Percentiles rank a stretch among this genome's conserved stretches.
Evolutionary conservation across 1,140 invertebrate genomes (phyloP).

Genomic region (Hesperophylax magnus): DNA sequence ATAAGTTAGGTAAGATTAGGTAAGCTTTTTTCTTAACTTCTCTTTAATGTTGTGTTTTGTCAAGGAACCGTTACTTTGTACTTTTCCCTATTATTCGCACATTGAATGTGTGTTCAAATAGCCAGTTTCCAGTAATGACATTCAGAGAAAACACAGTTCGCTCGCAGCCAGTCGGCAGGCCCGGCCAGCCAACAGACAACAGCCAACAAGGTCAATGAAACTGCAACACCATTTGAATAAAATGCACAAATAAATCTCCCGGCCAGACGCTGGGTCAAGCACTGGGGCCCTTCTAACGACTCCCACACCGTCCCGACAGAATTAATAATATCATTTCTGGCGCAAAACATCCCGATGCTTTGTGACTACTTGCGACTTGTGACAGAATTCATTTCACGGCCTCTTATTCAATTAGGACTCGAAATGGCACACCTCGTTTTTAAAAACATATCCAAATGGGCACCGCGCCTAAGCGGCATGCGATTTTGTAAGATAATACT

Average conservation of each 20-base stretch:
- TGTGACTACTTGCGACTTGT: not conserved
- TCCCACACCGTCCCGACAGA: not conserved
- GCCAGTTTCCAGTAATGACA: not conserved
- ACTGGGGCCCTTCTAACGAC: not conserved
- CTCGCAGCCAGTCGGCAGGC: not conserved
- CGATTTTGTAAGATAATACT: too few species aligned
- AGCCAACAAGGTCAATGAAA: slow-evolving; percentile 4
- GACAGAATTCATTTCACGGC: not conserved
- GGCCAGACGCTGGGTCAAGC: slow-evolving; percentile 4
- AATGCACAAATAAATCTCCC: slow-evolving; percentile 5
- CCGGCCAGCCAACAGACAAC: not conserved
- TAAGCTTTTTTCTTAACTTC: too few species aligned
- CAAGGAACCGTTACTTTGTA: too few species aligned
- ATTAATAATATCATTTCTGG: not conserved
- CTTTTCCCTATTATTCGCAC: too few species aligned
- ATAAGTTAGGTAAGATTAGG: too few species aligned
- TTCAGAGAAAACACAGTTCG: not conserved
- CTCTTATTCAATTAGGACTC: not conserved
- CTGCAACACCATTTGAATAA: slow-evolving; percentile 11
- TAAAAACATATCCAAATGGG: too few species aligned
- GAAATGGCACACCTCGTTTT: not conserved
- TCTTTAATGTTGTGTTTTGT: too few species aligned
- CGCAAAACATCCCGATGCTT: not conserved
- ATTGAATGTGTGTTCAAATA: too few species aligned
- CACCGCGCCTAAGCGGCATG: too few species aligned